Evolutionary conservation across 2,113 vertebrate species (phyloP).

Genomic region (Oncorhynchus gorbuscha): DNA sequence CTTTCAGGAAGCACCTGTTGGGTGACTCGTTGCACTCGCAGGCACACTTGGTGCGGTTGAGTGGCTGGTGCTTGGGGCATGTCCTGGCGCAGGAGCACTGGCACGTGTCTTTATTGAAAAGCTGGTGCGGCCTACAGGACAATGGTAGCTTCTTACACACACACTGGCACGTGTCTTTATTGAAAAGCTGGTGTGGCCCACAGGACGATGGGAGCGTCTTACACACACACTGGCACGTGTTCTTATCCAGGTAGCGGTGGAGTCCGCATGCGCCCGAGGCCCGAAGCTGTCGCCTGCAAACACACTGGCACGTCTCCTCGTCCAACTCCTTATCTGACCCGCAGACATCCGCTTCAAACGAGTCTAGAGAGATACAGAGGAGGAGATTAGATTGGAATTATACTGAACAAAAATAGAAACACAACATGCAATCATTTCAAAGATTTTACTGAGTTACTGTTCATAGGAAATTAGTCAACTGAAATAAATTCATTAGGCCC

Average conservation of each 20-base stretch:
- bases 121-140: constrained; percentile 79
- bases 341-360: constrained; percentile 78
- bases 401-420: too few species aligned
- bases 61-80: constrained; percentile 86
- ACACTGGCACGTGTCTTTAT: constrained; percentile 86
- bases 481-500: too few species aligned
- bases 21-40: constrained; percentile 92
- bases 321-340: constrained; percentile 89
- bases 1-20: constrained; percentile 91
- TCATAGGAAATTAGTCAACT: too few species aligned
- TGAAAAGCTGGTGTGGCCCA: constrained; percentile 81
- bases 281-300: constrained; percentile 75
- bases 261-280: constrained; percentile 79
- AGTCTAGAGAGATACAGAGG: constrained; percentile 56
- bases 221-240: constrained; percentile 87
- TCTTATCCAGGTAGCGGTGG: constrained; percentile 80
- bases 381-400: background rate
- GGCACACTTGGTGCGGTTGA: constrained; percentile 85
- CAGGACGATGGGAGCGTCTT: constrained; percentile 75
- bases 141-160: constrained; percentile 76
- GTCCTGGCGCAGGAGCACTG: constrained; percentile 84
- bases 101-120: constrained; percentile 87
- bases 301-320: constrained; percentile 89
- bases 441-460: too few species aligned
- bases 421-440: too few species aligned